phyloP scores from a whole-genome alignment of 2,797 vertebrate genomes.

The Tragelaphus eurycerus region DNA sequence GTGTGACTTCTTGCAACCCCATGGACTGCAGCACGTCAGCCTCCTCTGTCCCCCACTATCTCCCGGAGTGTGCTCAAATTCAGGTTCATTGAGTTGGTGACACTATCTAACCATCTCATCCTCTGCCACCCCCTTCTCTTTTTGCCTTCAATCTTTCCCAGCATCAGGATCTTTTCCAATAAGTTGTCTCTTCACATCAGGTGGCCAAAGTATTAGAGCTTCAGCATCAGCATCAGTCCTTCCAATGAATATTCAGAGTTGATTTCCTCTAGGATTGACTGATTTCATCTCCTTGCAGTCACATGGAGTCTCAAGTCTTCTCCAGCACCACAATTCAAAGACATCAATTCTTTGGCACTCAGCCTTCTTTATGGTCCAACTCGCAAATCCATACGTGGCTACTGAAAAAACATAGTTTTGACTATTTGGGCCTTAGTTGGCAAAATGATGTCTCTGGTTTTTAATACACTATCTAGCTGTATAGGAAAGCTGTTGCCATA shows the following conservation, averaged over 20 bases:
- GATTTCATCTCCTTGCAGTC: not conserved
- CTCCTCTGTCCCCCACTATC: not conserved
- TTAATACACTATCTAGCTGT: not conserved
- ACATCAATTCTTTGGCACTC: not conserved
- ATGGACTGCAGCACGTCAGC: not conserved
- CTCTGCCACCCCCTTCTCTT: not conserved
- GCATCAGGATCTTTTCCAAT: not conserved
- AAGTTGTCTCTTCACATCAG: not conserved
- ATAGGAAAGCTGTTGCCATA: not conserved
- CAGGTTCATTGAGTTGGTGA: not conserved
- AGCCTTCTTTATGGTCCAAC: not conserved
- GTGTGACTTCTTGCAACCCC: not conserved
- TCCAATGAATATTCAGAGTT: not conserved
- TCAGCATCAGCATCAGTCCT: not conserved
- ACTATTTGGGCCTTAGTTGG: not conserved
- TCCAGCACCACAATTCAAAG: not conserved
- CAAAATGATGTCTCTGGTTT: not conserved
- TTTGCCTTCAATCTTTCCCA: not conserved
- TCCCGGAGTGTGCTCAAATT: not conserved
- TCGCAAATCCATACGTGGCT: not conserved
- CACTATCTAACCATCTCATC: not conserved
- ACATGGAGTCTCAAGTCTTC: not conserved
- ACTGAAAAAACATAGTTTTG: not conserved
- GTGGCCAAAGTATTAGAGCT: not conserved
- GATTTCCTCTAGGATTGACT: not conserved